Evolutionary conservation across 1,140 invertebrate species (phyloP), one percentile per base, ranked within the genome.

Genomic region (Schmidtea mediterranea): DNA sequence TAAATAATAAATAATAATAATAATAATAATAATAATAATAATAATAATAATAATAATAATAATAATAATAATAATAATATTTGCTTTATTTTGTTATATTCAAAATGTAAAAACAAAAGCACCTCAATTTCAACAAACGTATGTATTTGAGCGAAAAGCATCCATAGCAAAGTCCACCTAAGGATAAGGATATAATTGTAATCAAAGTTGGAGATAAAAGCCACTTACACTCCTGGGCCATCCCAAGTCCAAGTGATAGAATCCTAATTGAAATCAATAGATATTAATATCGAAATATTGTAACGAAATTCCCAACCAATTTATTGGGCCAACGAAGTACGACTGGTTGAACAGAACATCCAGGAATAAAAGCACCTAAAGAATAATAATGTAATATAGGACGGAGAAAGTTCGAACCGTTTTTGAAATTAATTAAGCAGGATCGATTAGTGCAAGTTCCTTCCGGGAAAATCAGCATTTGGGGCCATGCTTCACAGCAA

Each of bases 191-290:
- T n/a, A n/a, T n/a, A n/a, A n/a, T n/a, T n/a, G n/a, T n/a, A n/a
- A n/a, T n/a, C n/a, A n/a, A n/a, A n/a, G n/a, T n/a, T n/a, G n/a
- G n/a, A n/a, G n/a, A n/a, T n/a, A n/a, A n/a, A n/a, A 37, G 24
- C 22, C 37, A 77, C 80, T 79, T 71, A 87, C 81, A 80, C 80
- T 67, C 79, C 79, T 52, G 83, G 82, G 49, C 86, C 84, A 67
- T 89, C 81, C 84, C 86, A 94, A 2, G 84, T 92, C 86, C 86
- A 94, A 0, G 83, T 86, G 36, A 84, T 75, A 2, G 82, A 86
- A 59, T 94, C 82, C 67, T 69, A 46, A 16, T 55, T 59, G 49
- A 36, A 45, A 49, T 49, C 15, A 53, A 50, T 8, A 49, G 22
- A 26, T 13, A 40, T 3, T 3, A 6, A 32, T 32, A 10, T 32